Conservation (phyloP, 2,797 vertebrate genomes). For the Bufotes viridis region DNA sequence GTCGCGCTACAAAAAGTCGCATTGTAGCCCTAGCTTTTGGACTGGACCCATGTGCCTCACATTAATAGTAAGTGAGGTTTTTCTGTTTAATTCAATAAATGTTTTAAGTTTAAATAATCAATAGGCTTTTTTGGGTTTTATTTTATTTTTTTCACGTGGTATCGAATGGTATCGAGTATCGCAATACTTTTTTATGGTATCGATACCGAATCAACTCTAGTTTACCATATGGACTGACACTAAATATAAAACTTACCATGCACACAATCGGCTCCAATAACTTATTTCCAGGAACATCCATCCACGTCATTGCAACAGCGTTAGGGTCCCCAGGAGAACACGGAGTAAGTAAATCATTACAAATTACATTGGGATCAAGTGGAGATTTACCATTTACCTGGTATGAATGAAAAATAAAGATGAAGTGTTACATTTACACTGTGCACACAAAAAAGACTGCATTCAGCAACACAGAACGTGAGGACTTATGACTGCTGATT, state of each 20-base stretch:
- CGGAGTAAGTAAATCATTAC: constrained; percentile 90
- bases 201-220: too few species aligned
- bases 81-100: too few species aligned
- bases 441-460: neutral
- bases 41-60: too few species aligned
- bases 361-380: constrained; percentile 75
- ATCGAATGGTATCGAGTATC: too few species aligned
- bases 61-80: too few species aligned
- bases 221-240: neutral
- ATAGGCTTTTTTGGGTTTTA: too few species aligned
- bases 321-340: constrained; percentile 93
- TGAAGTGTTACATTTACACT: too few species aligned
- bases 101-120: too few species aligned
- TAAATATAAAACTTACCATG: constrained; percentile 80
- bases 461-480: neutral
- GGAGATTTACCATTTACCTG: constrained; percentile 87
- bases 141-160: too few species aligned
- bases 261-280: constrained; percentile 89
- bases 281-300: constrained; percentile 93
- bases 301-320: constrained; percentile 94
- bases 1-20: too few species aligned
- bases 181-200: too few species aligned
- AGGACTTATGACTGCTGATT: neutral
- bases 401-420: constrained; percentile 41
- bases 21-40: too few species aligned